Conservation (phyloP, 2,797 vertebrate genomes). For the Urocyon cinereoargenteus region DNA sequence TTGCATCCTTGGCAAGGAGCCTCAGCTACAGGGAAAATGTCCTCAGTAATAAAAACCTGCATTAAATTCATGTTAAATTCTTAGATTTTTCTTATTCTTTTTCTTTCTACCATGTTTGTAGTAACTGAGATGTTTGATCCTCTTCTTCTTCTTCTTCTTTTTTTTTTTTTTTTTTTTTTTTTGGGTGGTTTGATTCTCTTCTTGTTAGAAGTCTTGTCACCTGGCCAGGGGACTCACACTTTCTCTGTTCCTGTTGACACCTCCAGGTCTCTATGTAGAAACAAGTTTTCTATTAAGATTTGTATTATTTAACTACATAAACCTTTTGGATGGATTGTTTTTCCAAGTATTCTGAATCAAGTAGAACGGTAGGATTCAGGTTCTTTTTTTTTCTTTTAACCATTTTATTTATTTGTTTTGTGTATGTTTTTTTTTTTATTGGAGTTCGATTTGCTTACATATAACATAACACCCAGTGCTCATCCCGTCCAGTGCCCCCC, state of each 20-base stretch:
- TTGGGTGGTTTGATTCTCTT: neutral
- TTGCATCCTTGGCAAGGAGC: neutral
- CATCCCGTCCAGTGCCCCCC: too few species aligned
- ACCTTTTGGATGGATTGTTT: neutral
- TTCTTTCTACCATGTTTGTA: neutral
- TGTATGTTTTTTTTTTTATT: too few species aligned
- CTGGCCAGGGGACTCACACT: neutral
- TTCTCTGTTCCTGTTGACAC: neutral
- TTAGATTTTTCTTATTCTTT: neutral
- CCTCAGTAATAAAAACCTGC: neutral
- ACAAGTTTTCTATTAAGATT: neutral
- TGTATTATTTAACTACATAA: neutral
- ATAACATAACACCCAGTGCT: too few species aligned
- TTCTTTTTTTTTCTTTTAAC: neutral
- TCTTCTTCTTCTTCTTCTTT: too few species aligned
- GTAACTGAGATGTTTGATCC: neutral
- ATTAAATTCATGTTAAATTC: neutral
- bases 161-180: too few species aligned
- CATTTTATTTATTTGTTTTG: too few species aligned
- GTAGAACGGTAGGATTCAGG: neutral
- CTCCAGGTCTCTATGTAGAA: neutral
- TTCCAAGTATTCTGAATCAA: neutral
- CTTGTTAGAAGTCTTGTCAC: neutral
- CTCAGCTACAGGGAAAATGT: neutral
- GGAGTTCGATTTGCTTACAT: too few species aligned